Percentiles rank a stretch among this genome's conserved stretches.
phyloP scores from a whole-genome alignment of 1,140 invertebrate genomes.

The Chionoecetes opilio region DNA sequence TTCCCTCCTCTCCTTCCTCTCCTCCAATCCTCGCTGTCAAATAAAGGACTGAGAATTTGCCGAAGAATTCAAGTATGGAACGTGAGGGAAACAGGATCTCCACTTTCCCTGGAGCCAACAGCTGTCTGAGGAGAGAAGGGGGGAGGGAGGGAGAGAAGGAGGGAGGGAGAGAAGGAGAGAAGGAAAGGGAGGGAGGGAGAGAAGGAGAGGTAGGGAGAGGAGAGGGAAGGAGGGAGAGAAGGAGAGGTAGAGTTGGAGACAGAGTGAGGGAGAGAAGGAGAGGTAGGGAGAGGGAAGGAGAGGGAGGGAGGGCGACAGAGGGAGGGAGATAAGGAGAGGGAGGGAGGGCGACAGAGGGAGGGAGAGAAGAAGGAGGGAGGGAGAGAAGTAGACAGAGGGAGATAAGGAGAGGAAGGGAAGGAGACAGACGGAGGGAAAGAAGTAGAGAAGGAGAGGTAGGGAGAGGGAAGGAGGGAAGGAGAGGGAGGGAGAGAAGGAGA shows the following conservation, averaged over 20 bases:
- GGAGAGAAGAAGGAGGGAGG: not conserved
- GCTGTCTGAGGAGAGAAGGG: not conserved
- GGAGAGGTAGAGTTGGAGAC: not conserved
- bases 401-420: not conserved
- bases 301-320: not conserved
- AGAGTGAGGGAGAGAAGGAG: not conserved
- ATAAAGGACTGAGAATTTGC: constrained; percentile 29
- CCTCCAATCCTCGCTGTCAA: not conserved
- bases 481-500: not conserved
- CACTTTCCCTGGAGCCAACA: not conserved
- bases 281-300: not conserved
- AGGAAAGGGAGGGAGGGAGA: not conserved
- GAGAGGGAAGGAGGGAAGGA: not conserved
- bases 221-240: not conserved
- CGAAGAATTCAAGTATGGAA: not conserved
- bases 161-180: not conserved
- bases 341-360: not conserved
- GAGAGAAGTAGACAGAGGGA: not conserved
- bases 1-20: not conserved
- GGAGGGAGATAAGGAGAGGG: not conserved
- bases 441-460: not conserved
- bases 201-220: not conserved
- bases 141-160: not conserved
- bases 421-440: not conserved
- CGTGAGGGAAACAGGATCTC: not conserved